These are phyloP conservation scores for Ganaspis sp. DNA, from an alignment of 1,140 invertebrate species.

Conservation along the genomic window DNA sequence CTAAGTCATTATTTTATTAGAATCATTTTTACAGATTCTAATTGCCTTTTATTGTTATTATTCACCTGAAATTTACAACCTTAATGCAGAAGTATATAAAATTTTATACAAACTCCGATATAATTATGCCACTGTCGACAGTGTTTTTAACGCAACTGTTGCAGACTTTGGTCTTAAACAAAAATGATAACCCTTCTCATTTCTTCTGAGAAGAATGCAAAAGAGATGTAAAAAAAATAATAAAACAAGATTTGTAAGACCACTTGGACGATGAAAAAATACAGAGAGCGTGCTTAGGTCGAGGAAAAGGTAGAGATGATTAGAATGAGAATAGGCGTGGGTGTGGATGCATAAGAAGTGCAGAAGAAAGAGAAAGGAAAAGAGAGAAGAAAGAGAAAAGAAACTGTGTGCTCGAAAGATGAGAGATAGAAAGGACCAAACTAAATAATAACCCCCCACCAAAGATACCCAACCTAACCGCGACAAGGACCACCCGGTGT, in stretches of 20 bases:
- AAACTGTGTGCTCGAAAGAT: conserved; percentile 62
- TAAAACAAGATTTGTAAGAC: conserved; percentile 50
- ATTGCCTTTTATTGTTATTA: too few species aligned
- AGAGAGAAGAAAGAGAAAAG: conserved; percentile 38
- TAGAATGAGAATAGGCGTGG: conserved; percentile 73
- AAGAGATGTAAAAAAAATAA: conserved; percentile 52
- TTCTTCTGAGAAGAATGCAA: background rate
- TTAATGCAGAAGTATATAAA: too few species aligned
- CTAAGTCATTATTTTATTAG: too few species aligned
- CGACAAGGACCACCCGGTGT: conserved; percentile 73
- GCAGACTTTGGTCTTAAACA: background rate
- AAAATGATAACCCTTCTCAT: background rate
- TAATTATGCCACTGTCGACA: too few species aligned
- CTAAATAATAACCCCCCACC: conserved; percentile 75
- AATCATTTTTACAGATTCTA: too few species aligned
- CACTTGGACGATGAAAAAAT: conserved; percentile 34
- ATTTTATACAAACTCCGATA: too few species aligned
- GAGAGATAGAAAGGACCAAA: conserved; percentile 73
- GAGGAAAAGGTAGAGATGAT: conserved; percentile 65
- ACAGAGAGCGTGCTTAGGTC: conserved; percentile 48
- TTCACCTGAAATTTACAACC: too few species aligned
- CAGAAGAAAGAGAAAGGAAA: conserved; percentile 35
- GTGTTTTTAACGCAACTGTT: too few species aligned
- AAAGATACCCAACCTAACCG: conserved; percentile 58
- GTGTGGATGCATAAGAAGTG: conserved; percentile 57